Conservation (phyloP, 1,140 invertebrate genomes). For the Lysiphlebus fabarum region DNA sequence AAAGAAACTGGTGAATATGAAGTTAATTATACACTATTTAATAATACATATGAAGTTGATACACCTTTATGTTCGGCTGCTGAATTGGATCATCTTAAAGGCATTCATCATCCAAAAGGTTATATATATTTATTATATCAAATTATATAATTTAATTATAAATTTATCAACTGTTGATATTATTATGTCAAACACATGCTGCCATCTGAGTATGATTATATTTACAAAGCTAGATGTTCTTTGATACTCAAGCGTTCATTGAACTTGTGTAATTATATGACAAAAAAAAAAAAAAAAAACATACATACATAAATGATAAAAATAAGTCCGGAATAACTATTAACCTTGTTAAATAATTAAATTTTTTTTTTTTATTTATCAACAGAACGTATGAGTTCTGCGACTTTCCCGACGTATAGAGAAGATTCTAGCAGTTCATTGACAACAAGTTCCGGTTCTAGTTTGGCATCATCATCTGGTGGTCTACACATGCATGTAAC, state of each 20-base stretch:
- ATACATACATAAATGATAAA: not conserved
- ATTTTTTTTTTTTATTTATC: not conserved
- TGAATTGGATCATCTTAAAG: slow-evolving; percentile 35
- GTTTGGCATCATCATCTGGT: slow-evolving; percentile 40
- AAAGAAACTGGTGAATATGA: slow-evolving; percentile 89
- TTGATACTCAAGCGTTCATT: slow-evolving; percentile 10
- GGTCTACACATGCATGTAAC: slow-evolving; percentile 40
- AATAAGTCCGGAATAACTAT: slow-evolving; percentile 15
- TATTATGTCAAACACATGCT: slow-evolving; percentile 12
- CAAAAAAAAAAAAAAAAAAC: not conserved
- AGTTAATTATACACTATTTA: slow-evolving; percentile 92
- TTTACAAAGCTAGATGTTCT: not conserved
- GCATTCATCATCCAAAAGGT: slow-evolving; percentile 39
- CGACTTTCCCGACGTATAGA: slow-evolving; percentile 37
- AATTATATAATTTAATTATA: slow-evolving; percentile 2
- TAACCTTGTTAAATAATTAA: slow-evolving; percentile 16
- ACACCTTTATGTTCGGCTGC: slow-evolving; percentile 79
- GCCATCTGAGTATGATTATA: slow-evolving; percentile 12
- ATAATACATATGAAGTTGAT: slow-evolving; percentile 86
- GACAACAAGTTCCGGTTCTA: slow-evolving; percentile 42
- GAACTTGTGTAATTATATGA: slow-evolving; percentile 14
- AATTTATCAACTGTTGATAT: slow-evolving; percentile 16
- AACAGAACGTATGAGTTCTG: slow-evolving; percentile 38
- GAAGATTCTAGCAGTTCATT: slow-evolving; percentile 44
- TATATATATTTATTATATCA: slow-evolving; percentile 28